Evolutionary conservation across 2,888 invertebrate species (phyloP), one percentile per base, ranked within the genome.

Genomic region (Macrophya annulata): DNA sequence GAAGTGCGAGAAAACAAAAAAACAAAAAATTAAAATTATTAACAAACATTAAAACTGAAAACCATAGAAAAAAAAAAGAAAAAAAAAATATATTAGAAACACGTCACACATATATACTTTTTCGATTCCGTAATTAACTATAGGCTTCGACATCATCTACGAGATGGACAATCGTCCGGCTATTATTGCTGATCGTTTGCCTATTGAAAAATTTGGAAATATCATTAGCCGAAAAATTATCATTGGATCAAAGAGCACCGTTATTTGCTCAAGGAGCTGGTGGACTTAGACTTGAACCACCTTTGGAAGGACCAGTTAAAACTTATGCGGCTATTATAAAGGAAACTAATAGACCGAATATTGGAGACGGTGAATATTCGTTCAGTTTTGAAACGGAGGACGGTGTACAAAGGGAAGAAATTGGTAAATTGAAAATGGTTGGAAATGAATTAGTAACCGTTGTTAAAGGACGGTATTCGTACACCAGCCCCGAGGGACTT

Each of bases 401-500:
- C 45, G 90, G 87, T 1, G 92, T 93, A 4, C 88, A 90, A 17
- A 90, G 89, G 12, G 91, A 92, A 51, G 91, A 92, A 82, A 90
- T 87, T 2, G 90, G 89, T 12, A 90, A 89, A 37, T 87, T 89
- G 45, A 93, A 93, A 86, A 88, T 90, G 40, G 91, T 93, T 9
- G 90, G 92, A 76, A 91, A 92, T 3, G 86, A 91, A 84, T 88
- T 90, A 3, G 91, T 93, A 4, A 88, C 91, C 9, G 89, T 90
- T 1, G 93, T 93, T 17, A 85, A 90, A 37, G 93, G 93, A 17
- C 90, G 86, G 81, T 92, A 91, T 25, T 90, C 89, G 10, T 93
- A 93, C 85, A 88, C 90, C 15, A 93, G 93, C 85, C 93, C 93
- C 0, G 93, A 93, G 79, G 93, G 93, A 72, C 89, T 93, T n/a